Evolutionary conservation across 2,888 invertebrate genomes (phyloP).

Genomic region (Diloba caeruleocephala): DNA sequence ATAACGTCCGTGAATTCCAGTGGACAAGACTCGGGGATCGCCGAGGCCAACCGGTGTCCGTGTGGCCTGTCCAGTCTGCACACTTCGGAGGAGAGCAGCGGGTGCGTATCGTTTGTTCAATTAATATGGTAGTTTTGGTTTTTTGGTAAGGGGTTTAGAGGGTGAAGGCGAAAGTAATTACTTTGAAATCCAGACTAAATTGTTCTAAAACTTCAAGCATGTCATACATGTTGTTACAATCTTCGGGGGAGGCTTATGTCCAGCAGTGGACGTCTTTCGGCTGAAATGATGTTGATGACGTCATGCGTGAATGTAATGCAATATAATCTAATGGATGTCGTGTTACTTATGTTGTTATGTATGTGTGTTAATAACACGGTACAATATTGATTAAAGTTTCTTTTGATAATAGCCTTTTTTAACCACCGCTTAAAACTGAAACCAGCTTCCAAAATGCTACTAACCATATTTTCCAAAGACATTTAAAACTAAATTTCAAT

Average conservation of each 20-base stretch:
- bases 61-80: constrained; percentile 91
- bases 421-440: no score
- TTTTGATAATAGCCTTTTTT: no score
- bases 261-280: no score
- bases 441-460: constrained; percentile 4
- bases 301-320: no score
- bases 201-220: no score
- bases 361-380: no score
- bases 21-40: constrained; percentile 95
- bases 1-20: constrained; percentile 95
- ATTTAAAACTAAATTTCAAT: constrained; percentile 33
- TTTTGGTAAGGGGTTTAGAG: neutral
- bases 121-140: neutral
- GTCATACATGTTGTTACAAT: no score
- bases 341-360: no score
- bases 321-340: no score
- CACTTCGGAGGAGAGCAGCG: constrained; percentile 92
- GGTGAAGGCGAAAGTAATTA: neutral
- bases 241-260: no score
- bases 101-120: constrained; percentile 77
- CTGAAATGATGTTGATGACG: no score
- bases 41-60: constrained; percentile 87
- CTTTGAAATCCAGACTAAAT: neutral
- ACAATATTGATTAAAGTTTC: no score
- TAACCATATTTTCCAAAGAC: constrained; percentile 25